These are phyloP conservation scores for Neodiprion lecontei DNA, from an alignment of 1,140 invertebrate species.

Conservation along the genomic window DNA sequence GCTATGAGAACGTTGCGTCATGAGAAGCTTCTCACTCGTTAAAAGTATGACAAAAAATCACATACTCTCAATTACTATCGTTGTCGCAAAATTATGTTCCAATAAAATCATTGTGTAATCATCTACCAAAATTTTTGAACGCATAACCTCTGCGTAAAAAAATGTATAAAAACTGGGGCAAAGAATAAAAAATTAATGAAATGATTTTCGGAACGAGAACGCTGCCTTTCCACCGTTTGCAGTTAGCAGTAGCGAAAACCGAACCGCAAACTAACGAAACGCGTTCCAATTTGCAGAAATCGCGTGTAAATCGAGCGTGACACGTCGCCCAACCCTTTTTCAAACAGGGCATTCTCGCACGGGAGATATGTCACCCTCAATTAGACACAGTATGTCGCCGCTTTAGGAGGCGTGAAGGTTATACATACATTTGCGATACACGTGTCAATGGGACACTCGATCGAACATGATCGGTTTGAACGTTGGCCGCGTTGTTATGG, in stretches of 20 bases:
- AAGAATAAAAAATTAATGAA: too few relatives aligned
- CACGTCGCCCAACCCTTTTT: background rate
- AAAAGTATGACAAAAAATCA: too few relatives aligned
- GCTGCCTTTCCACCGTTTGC: too few relatives aligned
- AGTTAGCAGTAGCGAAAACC: background rate
- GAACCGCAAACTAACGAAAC: slow-evolving; percentile 1
- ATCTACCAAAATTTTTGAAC: too few relatives aligned
- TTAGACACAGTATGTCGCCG: slow-evolving; percentile 24
- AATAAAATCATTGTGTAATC: too few relatives aligned
- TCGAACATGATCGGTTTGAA: background rate
- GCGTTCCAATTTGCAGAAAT: background rate
- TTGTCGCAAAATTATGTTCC: too few relatives aligned
- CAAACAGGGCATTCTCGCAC: background rate
- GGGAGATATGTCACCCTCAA: slow-evolving; percentile 10
- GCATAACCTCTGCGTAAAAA: too few relatives aligned
- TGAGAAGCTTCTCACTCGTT: background rate
- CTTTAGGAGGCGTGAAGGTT: slow-evolving; percentile 1
- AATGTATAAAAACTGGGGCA: too few relatives aligned
- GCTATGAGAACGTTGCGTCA: background rate
- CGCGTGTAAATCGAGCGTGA: slow-evolving; percentile 1
- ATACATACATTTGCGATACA: slow-evolving; percentile 16
- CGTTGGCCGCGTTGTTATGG: background rate
- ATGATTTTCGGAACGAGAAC: too few relatives aligned
- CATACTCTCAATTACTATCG: too few relatives aligned
- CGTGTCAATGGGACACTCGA: slow-evolving; percentile 20